phyloP scores from a whole-genome alignment of 2,888 invertebrate species.

The Phyto melanocephala region DNA sequence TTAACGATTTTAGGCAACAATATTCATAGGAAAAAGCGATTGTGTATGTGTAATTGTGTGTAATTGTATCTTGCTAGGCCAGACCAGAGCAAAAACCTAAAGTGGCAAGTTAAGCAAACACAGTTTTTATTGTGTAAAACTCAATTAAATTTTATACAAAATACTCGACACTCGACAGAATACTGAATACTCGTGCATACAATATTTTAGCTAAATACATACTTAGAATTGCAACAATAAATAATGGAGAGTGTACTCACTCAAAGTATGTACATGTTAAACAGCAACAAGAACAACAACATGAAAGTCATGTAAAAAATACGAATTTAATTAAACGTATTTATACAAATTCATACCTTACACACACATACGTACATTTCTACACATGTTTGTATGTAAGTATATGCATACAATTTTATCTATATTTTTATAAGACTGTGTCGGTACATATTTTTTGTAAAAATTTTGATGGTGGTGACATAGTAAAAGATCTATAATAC shows the following conservation, averaged over 20 bases:
- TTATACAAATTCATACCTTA: background rate
- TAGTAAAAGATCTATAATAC: too few species aligned
- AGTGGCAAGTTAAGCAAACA: slow-evolving; percentile 78
- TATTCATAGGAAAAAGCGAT: background rate
- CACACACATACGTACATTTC: background rate
- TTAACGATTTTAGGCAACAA: slow-evolving; percentile 48
- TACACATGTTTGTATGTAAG: background rate
- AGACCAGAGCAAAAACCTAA: slow-evolving; percentile 66
- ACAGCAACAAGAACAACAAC: slow-evolving; percentile 46
- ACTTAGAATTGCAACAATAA: slow-evolving; percentile 39
- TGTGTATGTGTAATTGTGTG: background rate
- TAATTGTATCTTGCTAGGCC: background rate
- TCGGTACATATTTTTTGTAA: too few species aligned
- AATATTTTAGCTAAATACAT: background rate
- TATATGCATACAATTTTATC: too few species aligned
- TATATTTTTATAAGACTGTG: too few species aligned
- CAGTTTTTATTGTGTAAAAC: slow-evolving; percentile 76
- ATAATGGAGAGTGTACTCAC: too few species aligned
- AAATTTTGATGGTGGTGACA: too few species aligned
- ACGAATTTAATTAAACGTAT: background rate
- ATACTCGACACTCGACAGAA: slow-evolving; percentile 72
- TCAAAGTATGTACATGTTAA: slow-evolving; percentile 29
- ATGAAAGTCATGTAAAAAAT: background rate
- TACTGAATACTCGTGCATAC: slow-evolving; percentile 61
- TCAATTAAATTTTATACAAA: slow-evolving; percentile 78